Percentiles rank a stretch among this genome's conserved stretches.
Evolutionary conservation across 2,113 vertebrate species (phyloP).

Genomic region (Limanda limanda): DNA sequence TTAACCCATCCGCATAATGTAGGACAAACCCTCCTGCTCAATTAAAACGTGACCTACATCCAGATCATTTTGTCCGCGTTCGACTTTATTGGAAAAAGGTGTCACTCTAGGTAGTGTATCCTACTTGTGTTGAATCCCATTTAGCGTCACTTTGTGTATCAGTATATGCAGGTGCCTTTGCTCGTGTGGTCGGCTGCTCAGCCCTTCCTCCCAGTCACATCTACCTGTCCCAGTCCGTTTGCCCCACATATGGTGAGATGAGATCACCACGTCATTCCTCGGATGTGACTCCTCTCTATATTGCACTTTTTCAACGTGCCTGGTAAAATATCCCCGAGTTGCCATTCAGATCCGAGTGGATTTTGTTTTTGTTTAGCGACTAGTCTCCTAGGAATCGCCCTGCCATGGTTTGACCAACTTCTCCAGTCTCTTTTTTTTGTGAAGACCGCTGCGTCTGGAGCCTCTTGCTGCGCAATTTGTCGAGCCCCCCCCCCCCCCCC

Average conservation of each 20-base stretch:
- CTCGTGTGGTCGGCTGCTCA: constrained; percentile 1
- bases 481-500: constrained; percentile 19
- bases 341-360: not conserved
- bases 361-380: constrained; percentile 23
- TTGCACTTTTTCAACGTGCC: not conserved
- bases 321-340: not conserved
- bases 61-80: not conserved
- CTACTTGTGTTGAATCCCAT: not conserved
- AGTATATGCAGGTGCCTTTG: not conserved
- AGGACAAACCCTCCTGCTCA: constrained; percentile 48
- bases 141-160: not conserved
- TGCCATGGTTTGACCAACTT: constrained; percentile 79
- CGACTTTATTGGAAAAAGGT: not conserved
- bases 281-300: not conserved
- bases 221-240: constrained; percentile 28
- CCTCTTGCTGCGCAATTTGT: constrained; percentile 61
- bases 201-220: not conserved
- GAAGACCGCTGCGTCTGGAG: constrained; percentile 63
- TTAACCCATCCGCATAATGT: constrained; percentile 56
- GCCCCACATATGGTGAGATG: constrained; percentile 21
- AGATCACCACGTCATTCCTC: not conserved
- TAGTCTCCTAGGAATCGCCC: constrained; percentile 53
- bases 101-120: not conserved
- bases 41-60: constrained; percentile 66
- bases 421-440: constrained; percentile 54